These are phyloP conservation scores for Lepisosteus osseus DNA, from an alignment of 2,113 vertebrate genomes.

Conservation along the genomic window DNA sequence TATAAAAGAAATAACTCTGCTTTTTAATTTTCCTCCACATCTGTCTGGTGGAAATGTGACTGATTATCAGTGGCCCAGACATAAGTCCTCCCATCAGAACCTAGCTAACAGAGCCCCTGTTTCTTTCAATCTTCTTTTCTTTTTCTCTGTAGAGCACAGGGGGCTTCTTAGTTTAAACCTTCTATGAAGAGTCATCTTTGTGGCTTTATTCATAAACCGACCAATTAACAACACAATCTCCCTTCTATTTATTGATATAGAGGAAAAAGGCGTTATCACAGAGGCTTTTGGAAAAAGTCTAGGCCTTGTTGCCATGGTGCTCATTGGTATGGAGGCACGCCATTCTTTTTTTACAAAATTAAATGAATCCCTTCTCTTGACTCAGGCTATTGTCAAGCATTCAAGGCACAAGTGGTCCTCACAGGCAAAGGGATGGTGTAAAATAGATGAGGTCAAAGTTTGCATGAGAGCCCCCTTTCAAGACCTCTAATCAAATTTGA, in stretches of 20 bases:
- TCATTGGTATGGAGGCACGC: conserved; percentile 49
- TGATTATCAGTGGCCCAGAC: background rate
- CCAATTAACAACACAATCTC: conserved; percentile 49
- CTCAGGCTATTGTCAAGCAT: conserved; percentile 63
- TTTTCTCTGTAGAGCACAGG: conserved; percentile 29
- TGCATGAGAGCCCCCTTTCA: conserved; percentile 47
- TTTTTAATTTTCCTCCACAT: conserved; percentile 6
- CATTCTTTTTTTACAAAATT: conserved; percentile 52
- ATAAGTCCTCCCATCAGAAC: background rate
- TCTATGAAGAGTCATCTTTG: conserved; percentile 56
- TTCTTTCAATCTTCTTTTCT: conserved; percentile 2
- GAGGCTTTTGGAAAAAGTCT: conserved; percentile 25
- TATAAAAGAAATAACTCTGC: conserved; percentile 25
- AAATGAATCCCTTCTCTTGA: conserved; percentile 58
- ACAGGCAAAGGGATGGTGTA: conserved; percentile 53
- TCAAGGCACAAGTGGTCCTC: conserved; percentile 64
- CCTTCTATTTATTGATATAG: conserved; percentile 54
- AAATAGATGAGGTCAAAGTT: conserved; percentile 65
- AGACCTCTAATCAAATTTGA: conserved; percentile 1
- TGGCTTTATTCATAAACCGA: conserved; percentile 56
- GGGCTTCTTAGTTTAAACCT: conserved; percentile 41
- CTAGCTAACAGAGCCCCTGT: conserved; percentile 5
- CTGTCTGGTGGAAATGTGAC: conserved; percentile 14
- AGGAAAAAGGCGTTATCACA: conserved; percentile 32
- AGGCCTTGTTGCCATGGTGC: conserved; percentile 74